Evolutionary conservation across 2,113 vertebrate species (phyloP).

Genomic region (Thermophis baileyi): DNA sequence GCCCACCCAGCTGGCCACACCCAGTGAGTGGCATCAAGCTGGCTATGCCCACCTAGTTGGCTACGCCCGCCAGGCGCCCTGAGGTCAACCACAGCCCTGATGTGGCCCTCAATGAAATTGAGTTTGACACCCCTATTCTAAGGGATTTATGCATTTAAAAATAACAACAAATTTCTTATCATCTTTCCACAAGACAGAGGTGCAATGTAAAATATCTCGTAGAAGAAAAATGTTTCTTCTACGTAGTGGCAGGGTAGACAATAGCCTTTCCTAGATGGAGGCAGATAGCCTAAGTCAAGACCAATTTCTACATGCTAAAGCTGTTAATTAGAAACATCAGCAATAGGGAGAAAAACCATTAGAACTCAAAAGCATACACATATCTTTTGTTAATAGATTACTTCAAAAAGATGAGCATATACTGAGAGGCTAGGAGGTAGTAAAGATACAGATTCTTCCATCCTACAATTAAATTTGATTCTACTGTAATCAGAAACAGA

Average conservation of each 20-base stretch:
- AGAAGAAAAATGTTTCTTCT: background rate
- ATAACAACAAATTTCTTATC: background rate
- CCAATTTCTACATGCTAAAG: background rate
- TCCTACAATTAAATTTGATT: constrained; percentile 4
- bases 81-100: no score
- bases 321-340: fast-evolving
- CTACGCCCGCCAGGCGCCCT: fast-evolving
- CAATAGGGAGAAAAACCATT: background rate
- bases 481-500: background rate
- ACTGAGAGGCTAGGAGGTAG: background rate
- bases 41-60: no score
- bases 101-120: no score
- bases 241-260: fast-evolving
- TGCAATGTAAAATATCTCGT: fast-evolving
- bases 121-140: background rate
- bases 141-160: background rate
- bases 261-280: background rate
- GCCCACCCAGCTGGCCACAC: no score
- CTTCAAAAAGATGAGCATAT: background rate
- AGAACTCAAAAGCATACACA: background rate
- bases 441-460: background rate
- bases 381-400: background rate
- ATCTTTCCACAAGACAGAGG: background rate
- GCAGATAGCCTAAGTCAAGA: fast-evolving
- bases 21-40: no score